These are phyloP conservation scores for Karalla daura DNA, from an alignment of 2,797 vertebrate species.

Conservation along the genomic window DNA sequence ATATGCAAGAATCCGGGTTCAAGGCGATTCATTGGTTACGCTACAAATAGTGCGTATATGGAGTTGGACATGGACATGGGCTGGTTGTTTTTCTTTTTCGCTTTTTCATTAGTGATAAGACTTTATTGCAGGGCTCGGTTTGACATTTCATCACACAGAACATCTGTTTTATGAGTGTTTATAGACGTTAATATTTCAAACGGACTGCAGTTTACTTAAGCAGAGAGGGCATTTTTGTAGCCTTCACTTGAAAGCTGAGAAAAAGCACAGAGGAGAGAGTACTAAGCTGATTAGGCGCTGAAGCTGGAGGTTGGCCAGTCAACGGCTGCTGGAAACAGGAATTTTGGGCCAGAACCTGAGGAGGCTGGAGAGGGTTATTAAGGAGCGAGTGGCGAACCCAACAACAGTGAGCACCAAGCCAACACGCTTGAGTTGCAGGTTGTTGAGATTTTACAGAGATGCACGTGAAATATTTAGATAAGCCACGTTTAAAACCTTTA, in stretches of 20 bases:
- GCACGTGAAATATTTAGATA: neutral
- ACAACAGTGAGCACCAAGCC: conserved; percentile 49
- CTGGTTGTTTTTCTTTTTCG: too few relatives aligned
- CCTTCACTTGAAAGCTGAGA: conserved; percentile 44
- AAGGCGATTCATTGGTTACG: too few relatives aligned
- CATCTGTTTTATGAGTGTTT: neutral
- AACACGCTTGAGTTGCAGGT: conserved; percentile 35
- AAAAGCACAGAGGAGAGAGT: conserved; percentile 33
- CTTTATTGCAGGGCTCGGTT: neutral
- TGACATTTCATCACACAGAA: neutral
- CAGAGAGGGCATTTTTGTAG: conserved; percentile 9
- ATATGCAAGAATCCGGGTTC: too few relatives aligned
- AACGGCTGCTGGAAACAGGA: conserved; percentile 48
- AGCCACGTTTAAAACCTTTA: too few relatives aligned
- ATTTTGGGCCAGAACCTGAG: conserved; percentile 50
- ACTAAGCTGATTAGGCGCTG: conserved; percentile 65
- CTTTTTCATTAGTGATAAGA: neutral
- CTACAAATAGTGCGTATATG: too few relatives aligned
- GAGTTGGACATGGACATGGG: too few relatives aligned
- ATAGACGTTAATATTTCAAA: conserved; percentile 8
- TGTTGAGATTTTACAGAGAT: conserved; percentile 40
- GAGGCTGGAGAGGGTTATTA: conserved; percentile 55
- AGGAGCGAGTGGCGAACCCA: conserved; percentile 36
- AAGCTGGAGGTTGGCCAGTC: conserved; percentile 52
- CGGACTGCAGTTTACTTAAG: conserved; percentile 5